Conservation (phyloP, 1,140 invertebrate genomes). For the Leptopilina clavipes region DNA sequence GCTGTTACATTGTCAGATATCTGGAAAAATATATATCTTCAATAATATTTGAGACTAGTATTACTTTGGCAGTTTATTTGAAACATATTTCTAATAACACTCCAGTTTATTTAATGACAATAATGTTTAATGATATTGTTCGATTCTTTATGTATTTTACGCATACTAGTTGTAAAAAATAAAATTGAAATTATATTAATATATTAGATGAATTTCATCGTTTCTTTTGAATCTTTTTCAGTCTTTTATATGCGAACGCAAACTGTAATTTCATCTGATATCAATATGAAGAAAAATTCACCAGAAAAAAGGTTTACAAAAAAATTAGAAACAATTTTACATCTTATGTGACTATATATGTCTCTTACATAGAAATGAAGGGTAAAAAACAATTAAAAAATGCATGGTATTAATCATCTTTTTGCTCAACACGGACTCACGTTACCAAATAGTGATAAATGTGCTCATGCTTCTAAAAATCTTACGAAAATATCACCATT, state of each 20-base stretch:
- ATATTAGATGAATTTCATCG: background rate
- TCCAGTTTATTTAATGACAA: too few relatives aligned
- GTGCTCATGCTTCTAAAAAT: slow-evolving; percentile 47
- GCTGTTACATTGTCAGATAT: too few relatives aligned
- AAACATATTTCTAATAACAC: too few relatives aligned
- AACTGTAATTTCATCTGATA: background rate
- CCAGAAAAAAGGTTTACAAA: background rate
- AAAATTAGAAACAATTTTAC: background rate
- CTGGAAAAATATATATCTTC: too few relatives aligned
- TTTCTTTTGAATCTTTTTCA: slow-evolving; percentile 6
- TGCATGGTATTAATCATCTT: slow-evolving; percentile 19
- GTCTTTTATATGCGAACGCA: background rate
- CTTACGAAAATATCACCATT: slow-evolving; percentile 26
- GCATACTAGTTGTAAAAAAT: background rate
- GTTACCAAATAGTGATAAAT: slow-evolving; percentile 13
- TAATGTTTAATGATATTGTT: too few relatives aligned
- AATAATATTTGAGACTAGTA: too few relatives aligned
- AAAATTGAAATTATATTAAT: background rate
- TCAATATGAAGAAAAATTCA: background rate
- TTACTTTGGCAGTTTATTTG: too few relatives aligned
- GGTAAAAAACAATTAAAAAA: background rate
- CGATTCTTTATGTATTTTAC: too few relatives aligned
- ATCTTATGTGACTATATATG: background rate
- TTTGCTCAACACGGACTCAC: slow-evolving; percentile 21
- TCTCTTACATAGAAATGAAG: background rate